Evolutionary conservation across 2,888 invertebrate species (phyloP).

Genomic region (Rhagophthalmus giganteus): DNA sequence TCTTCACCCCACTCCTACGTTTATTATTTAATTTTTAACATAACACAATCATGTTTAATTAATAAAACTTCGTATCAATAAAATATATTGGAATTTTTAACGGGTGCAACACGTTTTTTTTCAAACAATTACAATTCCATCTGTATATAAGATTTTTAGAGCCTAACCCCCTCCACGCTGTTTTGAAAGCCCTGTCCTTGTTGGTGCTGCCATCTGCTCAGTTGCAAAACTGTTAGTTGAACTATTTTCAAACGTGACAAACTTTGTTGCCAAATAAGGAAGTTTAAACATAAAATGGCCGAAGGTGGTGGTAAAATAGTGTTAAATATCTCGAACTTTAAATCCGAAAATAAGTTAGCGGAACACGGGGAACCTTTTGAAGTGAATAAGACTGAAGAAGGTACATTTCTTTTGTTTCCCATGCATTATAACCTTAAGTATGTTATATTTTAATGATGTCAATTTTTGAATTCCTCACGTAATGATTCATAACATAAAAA

Average conservation of each 20-base stretch:
- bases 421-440: conserved; percentile 17
- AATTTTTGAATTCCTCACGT: too few relatives aligned
- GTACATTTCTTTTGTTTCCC: conserved; percentile 14
- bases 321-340: conserved; percentile 48
- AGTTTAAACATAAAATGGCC: conserved; percentile 52
- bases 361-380: conserved; percentile 40
- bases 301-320: conserved; percentile 53
- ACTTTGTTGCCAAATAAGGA: conserved; percentile 41
- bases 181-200: too few relatives aligned
- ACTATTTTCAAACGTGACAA: conserved; percentile 29
- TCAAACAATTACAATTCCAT: too few relatives aligned
- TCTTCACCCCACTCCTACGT: too few relatives aligned
- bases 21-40: too few relatives aligned
- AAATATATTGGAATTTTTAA: too few relatives aligned
- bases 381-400: conserved; percentile 43
- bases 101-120: too few relatives aligned
- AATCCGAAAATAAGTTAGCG: conserved; percentile 13
- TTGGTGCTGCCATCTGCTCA: conserved; percentile 1
- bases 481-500: too few relatives aligned
- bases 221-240: conserved; percentile 11
- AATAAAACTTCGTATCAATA: too few relatives aligned
- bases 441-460: too few relatives aligned
- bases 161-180: not conserved
- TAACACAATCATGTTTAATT: too few relatives aligned
- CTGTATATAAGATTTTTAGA: not conserved